Evolutionary conservation across 1,140 invertebrate species (phyloP).

Genomic region (Lysiphlebus fabarum): DNA sequence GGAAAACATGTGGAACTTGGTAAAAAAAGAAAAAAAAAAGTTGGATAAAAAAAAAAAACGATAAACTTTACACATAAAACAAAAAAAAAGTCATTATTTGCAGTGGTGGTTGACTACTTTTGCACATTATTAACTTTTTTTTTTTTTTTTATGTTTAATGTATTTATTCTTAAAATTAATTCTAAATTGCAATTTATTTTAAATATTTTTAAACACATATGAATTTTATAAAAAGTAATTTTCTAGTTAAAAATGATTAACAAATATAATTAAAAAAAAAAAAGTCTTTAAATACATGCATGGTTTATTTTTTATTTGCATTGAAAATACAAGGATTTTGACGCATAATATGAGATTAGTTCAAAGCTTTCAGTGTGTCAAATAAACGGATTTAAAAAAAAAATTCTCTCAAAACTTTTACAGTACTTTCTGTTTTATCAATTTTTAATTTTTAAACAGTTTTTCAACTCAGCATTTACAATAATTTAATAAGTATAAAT

Average conservation of each 20-base stretch:
- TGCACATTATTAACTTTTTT: background rate
- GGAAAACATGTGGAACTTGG: background rate
- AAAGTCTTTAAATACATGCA: no score
- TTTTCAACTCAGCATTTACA: no score
- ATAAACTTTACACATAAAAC: background rate
- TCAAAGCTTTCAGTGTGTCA: no score
- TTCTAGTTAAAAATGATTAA: background rate
- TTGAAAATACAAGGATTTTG: no score
- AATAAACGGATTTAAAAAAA: no score
- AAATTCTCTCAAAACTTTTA: no score
- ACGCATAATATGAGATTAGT: no score
- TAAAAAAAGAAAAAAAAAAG: constrained; percentile 4
- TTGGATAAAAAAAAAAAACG: background rate
- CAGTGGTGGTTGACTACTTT: constrained; percentile 13
- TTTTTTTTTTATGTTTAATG: background rate
- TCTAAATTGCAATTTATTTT: background rate
- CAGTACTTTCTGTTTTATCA: no score
- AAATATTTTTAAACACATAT: background rate
- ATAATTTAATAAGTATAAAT: no score
- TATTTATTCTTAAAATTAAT: background rate
- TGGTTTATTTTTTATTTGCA: no score
- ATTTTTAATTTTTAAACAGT: no score
- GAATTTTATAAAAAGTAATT: background rate
- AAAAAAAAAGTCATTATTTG: constrained; percentile 6
- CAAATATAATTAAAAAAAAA: no score